Conservation (phyloP, 1,140 invertebrate genomes). For the Drosophila carrolli region DNA sequence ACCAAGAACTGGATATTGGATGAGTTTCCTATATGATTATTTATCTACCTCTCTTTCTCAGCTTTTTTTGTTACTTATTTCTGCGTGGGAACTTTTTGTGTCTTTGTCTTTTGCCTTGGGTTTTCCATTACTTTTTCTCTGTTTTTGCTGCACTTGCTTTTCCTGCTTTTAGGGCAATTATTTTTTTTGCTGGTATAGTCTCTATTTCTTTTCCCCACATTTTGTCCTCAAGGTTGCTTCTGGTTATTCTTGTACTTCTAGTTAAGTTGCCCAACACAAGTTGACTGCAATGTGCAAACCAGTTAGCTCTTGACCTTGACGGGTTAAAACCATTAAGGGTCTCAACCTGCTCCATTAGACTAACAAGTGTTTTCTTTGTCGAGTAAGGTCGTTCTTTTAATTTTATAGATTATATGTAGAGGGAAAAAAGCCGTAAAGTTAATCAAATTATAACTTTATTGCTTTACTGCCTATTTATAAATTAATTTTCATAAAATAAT, state of each 20-base stretch:
- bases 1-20: conserved; percentile 43
- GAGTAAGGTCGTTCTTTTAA: neutral
- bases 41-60: conserved; percentile 12
- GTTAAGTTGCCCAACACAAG: conserved; percentile 39
- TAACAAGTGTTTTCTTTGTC: conserved; percentile 15
- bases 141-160: conserved; percentile 36
- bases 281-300: conserved; percentile 19
- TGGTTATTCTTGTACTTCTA: conserved; percentile 47
- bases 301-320: conserved; percentile 35
- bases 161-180: conserved; percentile 49
- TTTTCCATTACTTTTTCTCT: conserved; percentile 14
- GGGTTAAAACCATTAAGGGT: conserved; percentile 25
- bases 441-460: too few species aligned
- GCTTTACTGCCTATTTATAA: too few species aligned
- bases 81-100: conserved; percentile 46
- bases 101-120: conserved; percentile 20
- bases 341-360: conserved; percentile 27
- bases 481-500: too few species aligned
- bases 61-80: conserved; percentile 1
- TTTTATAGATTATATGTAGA: neutral
- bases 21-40: conserved; percentile 48
- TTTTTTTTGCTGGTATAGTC: conserved; percentile 24
- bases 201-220: conserved; percentile 5
- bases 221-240: conserved; percentile 40
- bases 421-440: neutral